Conservation (phyloP, 2,113 vertebrate genomes). For the Ciconia boyciana region DNA sequence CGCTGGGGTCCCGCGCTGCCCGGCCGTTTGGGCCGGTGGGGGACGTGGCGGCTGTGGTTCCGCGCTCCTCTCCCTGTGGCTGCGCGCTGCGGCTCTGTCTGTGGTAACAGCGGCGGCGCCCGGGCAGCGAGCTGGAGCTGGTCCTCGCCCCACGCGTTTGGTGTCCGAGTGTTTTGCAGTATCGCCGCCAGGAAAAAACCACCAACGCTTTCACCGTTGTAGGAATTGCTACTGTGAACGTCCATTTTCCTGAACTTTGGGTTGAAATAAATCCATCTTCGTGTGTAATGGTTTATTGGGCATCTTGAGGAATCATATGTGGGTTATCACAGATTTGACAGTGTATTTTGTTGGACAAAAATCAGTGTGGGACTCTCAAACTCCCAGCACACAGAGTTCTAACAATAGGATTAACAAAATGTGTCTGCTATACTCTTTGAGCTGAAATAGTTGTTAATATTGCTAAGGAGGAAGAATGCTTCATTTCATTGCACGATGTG, state of each 20-base stretch:
- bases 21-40: neutral
- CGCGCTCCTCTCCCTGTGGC: accelerated
- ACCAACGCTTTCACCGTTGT: accelerated
- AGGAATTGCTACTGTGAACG: too few relatives aligned
- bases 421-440: accelerated
- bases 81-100: too few relatives aligned
- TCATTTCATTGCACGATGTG: neutral
- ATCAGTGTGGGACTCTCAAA: accelerated
- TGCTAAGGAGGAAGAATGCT: neutral
- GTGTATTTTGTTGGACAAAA: neutral
- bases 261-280: neutral
- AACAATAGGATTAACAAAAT: neutral
- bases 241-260: neutral
- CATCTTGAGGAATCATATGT: accelerated
- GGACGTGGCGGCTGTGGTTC: neutral
- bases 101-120: neutral
- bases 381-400: neutral
- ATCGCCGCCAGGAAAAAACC: too few relatives aligned
- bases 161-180: too few relatives aligned
- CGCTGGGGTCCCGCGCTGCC: neutral
- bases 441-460: neutral
- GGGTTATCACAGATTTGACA: too few relatives aligned
- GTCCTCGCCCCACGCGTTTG: neutral
- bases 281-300: accelerated
- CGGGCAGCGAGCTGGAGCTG: neutral